Conservation (phyloP, 2,888 invertebrate species). For the Seira musarum region DNA sequence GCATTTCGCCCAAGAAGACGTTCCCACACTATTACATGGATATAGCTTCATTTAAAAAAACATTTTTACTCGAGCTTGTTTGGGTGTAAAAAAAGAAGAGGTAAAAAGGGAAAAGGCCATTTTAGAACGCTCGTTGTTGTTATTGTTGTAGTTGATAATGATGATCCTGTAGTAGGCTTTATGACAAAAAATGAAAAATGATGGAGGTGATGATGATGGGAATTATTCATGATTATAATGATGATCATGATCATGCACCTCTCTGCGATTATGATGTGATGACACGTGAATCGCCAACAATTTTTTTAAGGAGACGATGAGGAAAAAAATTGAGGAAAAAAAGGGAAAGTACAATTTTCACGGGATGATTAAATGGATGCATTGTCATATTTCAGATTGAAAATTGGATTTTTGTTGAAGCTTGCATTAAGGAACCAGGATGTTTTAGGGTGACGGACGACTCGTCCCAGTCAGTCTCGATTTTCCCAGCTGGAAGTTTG, state of each 20-base stretch:
- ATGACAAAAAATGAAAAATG: background rate
- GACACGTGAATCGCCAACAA: slow-evolving; percentile 25
- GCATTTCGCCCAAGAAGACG: no score
- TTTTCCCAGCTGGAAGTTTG: slow-evolving; percentile 25
- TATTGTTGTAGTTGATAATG: background rate
- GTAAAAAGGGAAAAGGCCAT: background rate
- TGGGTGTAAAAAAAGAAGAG: no score
- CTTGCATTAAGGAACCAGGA: no score
- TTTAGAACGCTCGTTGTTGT: background rate
- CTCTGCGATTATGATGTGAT: slow-evolving; percentile 8
- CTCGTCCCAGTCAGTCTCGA: no score
- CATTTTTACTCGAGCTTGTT: no score
- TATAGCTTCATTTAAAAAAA: no score
- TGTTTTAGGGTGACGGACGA: no score
- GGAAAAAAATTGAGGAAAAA: no score
- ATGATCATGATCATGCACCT: background rate
- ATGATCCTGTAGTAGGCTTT: background rate
- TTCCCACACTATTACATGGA: no score
- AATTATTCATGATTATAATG: background rate
- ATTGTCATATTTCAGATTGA: no score
- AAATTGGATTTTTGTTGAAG: no score
- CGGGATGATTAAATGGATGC: slow-evolving; percentile 14
- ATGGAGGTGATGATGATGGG: background rate
- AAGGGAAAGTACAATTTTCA: slow-evolving; percentile 5
- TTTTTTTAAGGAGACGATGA: no score